A percentile compares a stretch with the other conserved stretches of the same genome.
Conservation (phyloP, 2,113 vertebrate genomes). For the Deroptyus accipitrinus region DNA sequence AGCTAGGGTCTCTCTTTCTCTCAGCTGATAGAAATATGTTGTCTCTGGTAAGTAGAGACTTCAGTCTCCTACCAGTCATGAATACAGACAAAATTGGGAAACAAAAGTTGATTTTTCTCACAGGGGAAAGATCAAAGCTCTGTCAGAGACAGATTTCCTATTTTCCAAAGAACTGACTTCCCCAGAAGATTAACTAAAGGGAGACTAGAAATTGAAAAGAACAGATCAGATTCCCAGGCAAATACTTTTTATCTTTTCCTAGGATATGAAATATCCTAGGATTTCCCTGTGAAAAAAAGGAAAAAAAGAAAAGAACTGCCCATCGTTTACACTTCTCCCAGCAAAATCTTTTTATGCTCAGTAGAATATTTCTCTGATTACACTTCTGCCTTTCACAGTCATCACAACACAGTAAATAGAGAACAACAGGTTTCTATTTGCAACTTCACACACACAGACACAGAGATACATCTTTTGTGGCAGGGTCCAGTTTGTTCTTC, state of each 20-base stretch:
- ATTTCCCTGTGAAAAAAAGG: neutral
- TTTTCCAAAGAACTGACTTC: neutral
- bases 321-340: neutral
- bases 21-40: neutral
- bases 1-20: neutral
- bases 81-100: constrained; percentile 1
- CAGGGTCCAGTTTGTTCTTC: neutral
- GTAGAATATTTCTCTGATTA: neutral
- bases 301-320: neutral
- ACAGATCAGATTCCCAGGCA: neutral
- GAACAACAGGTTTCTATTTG: neutral
- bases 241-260: neutral
- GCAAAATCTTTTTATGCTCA: neutral
- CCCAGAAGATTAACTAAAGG: neutral
- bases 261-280: neutral
- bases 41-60: neutral
- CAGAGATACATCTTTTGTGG: neutral
- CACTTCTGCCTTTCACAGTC: neutral
- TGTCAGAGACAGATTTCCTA: neutral
- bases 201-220: neutral
- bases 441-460: neutral
- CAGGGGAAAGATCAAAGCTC: neutral
- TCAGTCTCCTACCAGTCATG: neutral
- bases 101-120: constrained; percentile 34
- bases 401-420: neutral